Evolutionary conservation across 2,113 vertebrate species (phyloP).

Genomic region (Turdus rufiventris): DNA sequence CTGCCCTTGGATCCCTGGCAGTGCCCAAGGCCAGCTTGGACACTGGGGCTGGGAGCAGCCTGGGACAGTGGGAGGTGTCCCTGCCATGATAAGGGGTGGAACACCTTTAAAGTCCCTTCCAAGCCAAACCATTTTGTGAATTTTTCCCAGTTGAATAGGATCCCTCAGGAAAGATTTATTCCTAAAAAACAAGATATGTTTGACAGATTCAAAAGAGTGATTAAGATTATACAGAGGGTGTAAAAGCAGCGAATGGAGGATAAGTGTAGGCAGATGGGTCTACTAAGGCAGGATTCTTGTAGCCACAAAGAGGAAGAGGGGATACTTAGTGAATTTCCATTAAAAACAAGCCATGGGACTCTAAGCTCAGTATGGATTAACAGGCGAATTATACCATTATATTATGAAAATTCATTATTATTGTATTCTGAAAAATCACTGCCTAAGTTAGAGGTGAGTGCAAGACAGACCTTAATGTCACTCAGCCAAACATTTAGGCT

Average conservation of each 20-base stretch:
- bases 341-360: not conserved
- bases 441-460: not conserved
- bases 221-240: not conserved
- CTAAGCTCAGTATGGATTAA: not conserved
- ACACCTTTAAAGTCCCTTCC: not conserved
- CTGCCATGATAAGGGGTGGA: not conserved
- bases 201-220: not conserved
- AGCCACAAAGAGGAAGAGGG: not conserved
- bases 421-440: not conserved
- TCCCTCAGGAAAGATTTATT: not conserved
- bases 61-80: not conserved
- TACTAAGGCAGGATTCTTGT: not conserved
- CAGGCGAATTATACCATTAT: not conserved
- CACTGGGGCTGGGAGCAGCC: rapidly evolving
- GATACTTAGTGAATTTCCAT: not conserved
- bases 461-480: not conserved
- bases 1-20: not conserved
- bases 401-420: not conserved
- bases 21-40: not conserved
- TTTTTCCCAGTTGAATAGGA: not conserved
- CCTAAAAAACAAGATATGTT: not conserved
- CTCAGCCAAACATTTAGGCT: not conserved
- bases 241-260: not conserved
- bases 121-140: not conserved
- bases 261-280: not conserved